phyloP scores from a whole-genome alignment of 1,140 invertebrate genomes.

The Ostrea edulis region DNA sequence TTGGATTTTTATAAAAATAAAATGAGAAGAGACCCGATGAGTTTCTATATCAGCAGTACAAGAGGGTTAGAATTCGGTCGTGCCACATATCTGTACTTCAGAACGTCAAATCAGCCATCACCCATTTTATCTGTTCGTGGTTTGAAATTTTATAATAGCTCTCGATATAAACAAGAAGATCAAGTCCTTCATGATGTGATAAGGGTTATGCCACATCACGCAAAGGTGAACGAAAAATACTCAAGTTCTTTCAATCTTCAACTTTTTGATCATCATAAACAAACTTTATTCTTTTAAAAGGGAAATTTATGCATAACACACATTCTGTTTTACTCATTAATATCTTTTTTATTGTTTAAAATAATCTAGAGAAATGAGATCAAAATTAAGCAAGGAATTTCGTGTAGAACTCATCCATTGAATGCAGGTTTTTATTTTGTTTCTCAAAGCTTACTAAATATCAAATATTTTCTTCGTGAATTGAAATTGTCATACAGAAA shows the following conservation, averaged over 20 bases:
- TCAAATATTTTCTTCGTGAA: neutral
- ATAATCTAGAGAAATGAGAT: too few species aligned
- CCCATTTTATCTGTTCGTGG: constrained; percentile 6
- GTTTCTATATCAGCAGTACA: neutral
- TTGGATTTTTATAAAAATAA: too few species aligned
- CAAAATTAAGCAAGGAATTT: too few species aligned
- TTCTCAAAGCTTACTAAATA: neutral
- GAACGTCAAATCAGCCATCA: constrained; percentile 1
- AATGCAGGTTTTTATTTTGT: too few species aligned
- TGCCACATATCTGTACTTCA: neutral
- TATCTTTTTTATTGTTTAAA: too few species aligned
- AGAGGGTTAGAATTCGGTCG: neutral
- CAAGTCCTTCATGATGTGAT: neutral
- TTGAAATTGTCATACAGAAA: neutral
- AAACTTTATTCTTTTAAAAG: too few species aligned
- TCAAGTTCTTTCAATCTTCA: neutral
- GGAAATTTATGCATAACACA: too few species aligned
- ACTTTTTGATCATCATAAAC: too few species aligned
- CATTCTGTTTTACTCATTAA: too few species aligned
- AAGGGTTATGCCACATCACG: neutral
- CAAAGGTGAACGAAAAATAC: neutral
- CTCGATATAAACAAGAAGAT: constrained; percentile 12
- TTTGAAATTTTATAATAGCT: constrained; percentile 26
- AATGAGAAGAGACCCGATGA: neutral
- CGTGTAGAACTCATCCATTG: too few species aligned